phyloP scores from a whole-genome alignment of 2,888 invertebrate species.

The Kuschelorhynchus macadamiae region DNA sequence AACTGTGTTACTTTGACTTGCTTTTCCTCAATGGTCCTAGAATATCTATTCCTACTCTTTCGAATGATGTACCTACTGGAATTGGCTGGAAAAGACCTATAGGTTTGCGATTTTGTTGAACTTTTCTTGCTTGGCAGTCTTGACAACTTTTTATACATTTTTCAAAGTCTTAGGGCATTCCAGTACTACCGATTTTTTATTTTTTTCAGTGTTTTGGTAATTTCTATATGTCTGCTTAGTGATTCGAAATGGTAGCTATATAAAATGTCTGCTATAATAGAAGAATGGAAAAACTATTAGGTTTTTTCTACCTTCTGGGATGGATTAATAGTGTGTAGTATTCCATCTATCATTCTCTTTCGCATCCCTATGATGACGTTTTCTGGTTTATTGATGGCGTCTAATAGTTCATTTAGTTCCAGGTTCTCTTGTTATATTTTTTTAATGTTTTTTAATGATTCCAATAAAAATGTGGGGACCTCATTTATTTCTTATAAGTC shows the following conservation, averaged over 20 bases:
- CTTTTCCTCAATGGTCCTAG: background rate
- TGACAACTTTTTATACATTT: background rate
- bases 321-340: background rate
- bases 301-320: conserved; percentile 2
- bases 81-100: background rate
- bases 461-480: too few species aligned
- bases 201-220: conserved; percentile 34
- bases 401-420: background rate
- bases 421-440: background rate
- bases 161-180: background rate
- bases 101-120: background rate
- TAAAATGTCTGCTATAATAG: conserved; percentile 21
- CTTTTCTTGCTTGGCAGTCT: background rate
- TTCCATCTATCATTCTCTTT: background rate
- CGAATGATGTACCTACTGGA: background rate
- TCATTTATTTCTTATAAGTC: too few species aligned
- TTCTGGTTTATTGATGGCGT: background rate
- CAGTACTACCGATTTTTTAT: background rate
- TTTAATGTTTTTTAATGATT: too few species aligned
- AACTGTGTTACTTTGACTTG: background rate
- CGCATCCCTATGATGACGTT: background rate
- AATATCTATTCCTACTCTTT: conserved; percentile 7
- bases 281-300: background rate
- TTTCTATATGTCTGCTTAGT: background rate
- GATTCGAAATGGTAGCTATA: background rate